A percentile compares a stretch with the other conserved stretches of the same genome.
phyloP scores from a whole-genome alignment of 2,113 vertebrate genomes.

The Chaetorhynchus papuensis region DNA sequence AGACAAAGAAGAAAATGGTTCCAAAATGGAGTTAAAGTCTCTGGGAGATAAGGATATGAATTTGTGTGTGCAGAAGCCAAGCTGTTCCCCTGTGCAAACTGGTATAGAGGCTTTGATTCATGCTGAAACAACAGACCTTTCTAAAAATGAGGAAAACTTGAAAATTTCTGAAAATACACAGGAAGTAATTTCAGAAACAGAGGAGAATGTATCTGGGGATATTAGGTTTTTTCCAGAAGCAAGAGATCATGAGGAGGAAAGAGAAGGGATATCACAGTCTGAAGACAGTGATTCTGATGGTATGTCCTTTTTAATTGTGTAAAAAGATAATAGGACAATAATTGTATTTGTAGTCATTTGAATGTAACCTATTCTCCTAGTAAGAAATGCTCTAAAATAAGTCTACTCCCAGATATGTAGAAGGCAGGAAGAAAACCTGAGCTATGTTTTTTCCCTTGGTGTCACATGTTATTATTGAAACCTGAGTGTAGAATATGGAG shows the following conservation, averaged over 20 bases:
- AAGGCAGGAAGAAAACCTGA: background rate
- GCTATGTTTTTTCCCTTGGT: background rate
- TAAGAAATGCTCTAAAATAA: background rate
- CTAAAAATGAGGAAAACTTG: background rate
- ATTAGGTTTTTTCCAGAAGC: background rate
- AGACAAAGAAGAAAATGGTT: background rate
- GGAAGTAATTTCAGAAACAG: background rate
- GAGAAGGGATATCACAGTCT: background rate
- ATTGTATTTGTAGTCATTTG: background rate
- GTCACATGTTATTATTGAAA: background rate
- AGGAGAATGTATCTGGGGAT: background rate
- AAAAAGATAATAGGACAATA: background rate
- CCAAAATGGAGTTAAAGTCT: background rate
- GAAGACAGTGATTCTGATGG: conserved; percentile 86
- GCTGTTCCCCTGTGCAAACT: background rate
- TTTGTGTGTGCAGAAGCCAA: background rate
- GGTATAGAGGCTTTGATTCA: background rate
- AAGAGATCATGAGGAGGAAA: background rate
- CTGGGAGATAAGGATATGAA: background rate
- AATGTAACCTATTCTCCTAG: background rate
- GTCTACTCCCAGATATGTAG: background rate
- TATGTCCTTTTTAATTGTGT: conserved; percentile 49
- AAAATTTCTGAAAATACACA: background rate
- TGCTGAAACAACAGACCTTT: background rate
- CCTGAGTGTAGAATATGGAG: background rate